Conservation (phyloP, 1,140 invertebrate species). For the Drosophila parvula region DNA sequence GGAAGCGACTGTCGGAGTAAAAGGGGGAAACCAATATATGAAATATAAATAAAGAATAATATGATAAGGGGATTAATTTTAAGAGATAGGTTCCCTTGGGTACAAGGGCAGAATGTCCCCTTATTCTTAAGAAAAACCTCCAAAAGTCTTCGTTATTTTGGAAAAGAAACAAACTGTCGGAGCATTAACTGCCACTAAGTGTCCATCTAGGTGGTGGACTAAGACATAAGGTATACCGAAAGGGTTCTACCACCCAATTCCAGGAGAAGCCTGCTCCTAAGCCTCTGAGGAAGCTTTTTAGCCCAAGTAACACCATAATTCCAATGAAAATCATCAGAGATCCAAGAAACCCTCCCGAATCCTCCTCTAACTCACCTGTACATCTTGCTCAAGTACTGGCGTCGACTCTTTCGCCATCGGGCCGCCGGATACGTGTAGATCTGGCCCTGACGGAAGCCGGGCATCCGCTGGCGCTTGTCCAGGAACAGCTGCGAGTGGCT, state of each 20-base stretch:
- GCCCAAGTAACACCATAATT: no score
- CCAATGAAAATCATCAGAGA: not conserved
- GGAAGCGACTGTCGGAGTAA: conserved; percentile 58
- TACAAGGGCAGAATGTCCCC: not conserved
- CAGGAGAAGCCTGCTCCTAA: not conserved
- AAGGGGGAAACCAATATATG: no score
- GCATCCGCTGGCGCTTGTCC: conserved; percentile 93
- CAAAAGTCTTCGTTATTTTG: not conserved
- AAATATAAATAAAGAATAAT: no score
- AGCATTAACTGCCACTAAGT: not conserved
- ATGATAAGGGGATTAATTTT: no score
- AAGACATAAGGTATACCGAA: not conserved
- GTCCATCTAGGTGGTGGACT: not conserved
- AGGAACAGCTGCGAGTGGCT: conserved; percentile 97
- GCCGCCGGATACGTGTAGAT: conserved; percentile 95
- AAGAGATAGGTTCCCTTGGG: not conserved
- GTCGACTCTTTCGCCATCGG: conserved; percentile 81
- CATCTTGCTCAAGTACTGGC: conserved; percentile 83
- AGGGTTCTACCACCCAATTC: no score
- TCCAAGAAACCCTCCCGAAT: no score
- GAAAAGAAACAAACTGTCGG: not conserved
- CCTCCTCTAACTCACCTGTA: conserved; percentile 68
- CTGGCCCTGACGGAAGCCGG: conserved; percentile 94
- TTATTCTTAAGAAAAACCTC: not conserved
- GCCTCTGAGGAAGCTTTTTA: not conserved